Evolutionary conservation across 2,113 vertebrate genomes (phyloP), one percentile per base, ranked within the genome.

Genomic region (Rafetus swinhoei): DNA sequence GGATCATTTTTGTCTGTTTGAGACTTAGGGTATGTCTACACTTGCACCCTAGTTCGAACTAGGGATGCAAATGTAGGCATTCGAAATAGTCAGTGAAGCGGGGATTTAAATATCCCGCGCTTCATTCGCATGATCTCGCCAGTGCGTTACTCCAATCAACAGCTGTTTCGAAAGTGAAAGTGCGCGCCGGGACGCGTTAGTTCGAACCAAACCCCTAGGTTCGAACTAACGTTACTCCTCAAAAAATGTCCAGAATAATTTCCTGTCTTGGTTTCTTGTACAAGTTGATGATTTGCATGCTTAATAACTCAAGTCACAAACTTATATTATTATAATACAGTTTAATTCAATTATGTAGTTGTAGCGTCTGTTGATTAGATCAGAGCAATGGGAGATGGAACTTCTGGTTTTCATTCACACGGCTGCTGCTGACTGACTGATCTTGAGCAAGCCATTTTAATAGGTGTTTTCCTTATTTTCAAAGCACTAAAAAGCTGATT

Each of bases 381-480:
- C 85, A 82, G 57, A 13, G 15, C 56, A 90, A n/a, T 25, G 29
- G 8, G 5, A 0, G 0, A 62, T n/a, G 56, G 29, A 55, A 91
- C 76, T 60, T 65, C 11, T 84, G 53, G 80, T 85, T 87, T 84
- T 55, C 56, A 32, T 91, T 92, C 89, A 88, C 53, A n/a, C 89
- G 29, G 83, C 62, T 86, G 39, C 0, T 1, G 35, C 50, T 84
- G 50, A 79, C 90, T 93, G 32, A 32, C 13, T 52, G 15, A 54
- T 32, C 82, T 56, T 80, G 86, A 50, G 39, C 84, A 84, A 45
- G 69, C 10, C 6, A 1, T 7, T 76, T 22, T 35, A 35, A 25
- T 32, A 4, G 19, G 2, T 19, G 10, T 9, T 25, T 84, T 90
- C 53, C 3, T 2, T 81, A 59, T 81, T 95, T 90, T 62, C 56